Evolutionary conservation across 1,140 invertebrate species (phyloP).

Genomic region (Choristoneura fumiferana): DNA sequence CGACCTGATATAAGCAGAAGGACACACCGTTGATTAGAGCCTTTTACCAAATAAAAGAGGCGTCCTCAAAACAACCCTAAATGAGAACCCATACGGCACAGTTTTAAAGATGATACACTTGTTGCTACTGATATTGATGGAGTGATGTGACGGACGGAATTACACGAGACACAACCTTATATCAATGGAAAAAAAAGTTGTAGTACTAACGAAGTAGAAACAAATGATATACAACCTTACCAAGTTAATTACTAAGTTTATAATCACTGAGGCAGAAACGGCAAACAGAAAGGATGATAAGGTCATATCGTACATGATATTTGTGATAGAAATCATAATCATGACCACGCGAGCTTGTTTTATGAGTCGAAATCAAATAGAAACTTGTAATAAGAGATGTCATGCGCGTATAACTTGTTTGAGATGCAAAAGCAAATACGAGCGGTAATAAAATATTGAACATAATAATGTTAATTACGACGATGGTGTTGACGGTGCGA

Average conservation of each 20-base stretch:
- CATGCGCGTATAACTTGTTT: slow-evolving; percentile 61
- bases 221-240: neutral
- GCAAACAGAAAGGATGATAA: slow-evolving; percentile 30
- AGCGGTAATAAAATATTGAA: slow-evolving; percentile 70
- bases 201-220: slow-evolving; percentile 19
- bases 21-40: slow-evolving; percentile 66
- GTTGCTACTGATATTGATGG: slow-evolving; percentile 42
- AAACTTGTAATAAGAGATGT: slow-evolving; percentile 77
- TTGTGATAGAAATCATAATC: slow-evolving; percentile 76
- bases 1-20: slow-evolving; percentile 50
- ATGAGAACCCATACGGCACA: slow-evolving; percentile 29
- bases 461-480: slow-evolving; percentile 63
- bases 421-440: slow-evolving; percentile 67
- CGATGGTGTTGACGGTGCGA: slow-evolving; percentile 38
- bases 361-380: slow-evolving; percentile 76
- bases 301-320: slow-evolving; percentile 55
- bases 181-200: slow-evolving; percentile 20
- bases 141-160: slow-evolving; percentile 29
- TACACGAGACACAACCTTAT: slow-evolving; percentile 36
- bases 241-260: neutral
- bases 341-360: slow-evolving; percentile 63
- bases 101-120: slow-evolving; percentile 29
- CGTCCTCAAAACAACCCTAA: slow-evolving; percentile 17
- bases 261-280: neutral
- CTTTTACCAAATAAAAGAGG: slow-evolving; percentile 31